Conservation (phyloP, 1,140 invertebrate genomes). For the Drusus annulatus region DNA sequence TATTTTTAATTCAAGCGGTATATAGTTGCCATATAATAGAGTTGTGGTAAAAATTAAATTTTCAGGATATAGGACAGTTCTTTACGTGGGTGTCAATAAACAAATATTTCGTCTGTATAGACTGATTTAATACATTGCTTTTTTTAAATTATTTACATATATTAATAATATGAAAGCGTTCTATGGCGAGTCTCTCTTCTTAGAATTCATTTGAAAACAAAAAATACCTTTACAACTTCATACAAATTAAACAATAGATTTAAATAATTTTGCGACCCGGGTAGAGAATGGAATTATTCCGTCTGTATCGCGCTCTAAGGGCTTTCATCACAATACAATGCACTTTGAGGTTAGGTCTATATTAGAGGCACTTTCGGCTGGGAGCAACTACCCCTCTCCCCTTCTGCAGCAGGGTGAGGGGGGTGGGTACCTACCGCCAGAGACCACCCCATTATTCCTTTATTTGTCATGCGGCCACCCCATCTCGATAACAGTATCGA, state of each 20-base stretch:
- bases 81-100: no score
- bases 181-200: no score
- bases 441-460: slow-evolving; percentile 48
- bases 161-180: no score
- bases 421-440: background rate
- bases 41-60: no score
- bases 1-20: no score
- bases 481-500: slow-evolving; percentile 58
- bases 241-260: background rate
- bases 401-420: background rate
- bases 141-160: no score
- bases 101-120: no score
- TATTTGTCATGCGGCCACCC: slow-evolving; percentile 54
- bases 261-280: background rate
- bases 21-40: no score
- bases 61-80: no score
- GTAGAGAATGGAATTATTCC: slow-evolving; percentile 6
- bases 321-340: slow-evolving; percentile 33
- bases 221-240: no score
- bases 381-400: slow-evolving; percentile 16
- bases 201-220: no score
- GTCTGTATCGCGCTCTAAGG: background rate
- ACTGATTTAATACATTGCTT: no score
- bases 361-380: slow-evolving; percentile 31
- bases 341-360: slow-evolving; percentile 39